Base-by-base conservation (phyloP, 2,888 invertebrate species). In the Drepana falcataria region DNA sequence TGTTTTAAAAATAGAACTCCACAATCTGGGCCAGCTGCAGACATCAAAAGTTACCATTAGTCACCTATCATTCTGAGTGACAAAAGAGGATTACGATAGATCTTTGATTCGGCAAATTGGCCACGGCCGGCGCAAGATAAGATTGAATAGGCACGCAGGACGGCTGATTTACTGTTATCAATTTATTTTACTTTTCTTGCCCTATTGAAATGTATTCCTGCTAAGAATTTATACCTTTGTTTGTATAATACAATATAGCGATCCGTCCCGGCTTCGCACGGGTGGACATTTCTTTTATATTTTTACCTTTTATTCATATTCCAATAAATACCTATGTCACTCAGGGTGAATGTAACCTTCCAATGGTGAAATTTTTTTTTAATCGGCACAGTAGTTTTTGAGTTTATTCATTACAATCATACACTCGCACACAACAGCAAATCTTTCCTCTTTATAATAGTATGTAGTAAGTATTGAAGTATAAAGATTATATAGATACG, bases 161-260 rank as follows among this genome's bases (percentile, higher is more conserved):
- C 2, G 48, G n/a, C 35, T 37, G 40, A 47, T 54, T 51, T 41
- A 21, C 47, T 48, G 5, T 60, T 55, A 56, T 60, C 56, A 51
- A 55, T 48, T 60, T 60, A 60, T 58, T 55, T 58, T 53, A 21
- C 54, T 37, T 49, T 53, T 49, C 44, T 58, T 56, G 56, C 37
- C 48, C 49, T 4, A 51, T 33, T 44, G 44, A 48, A 48, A 35
- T 9, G 33, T 41, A 35, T 51, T 7, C 21, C 3, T 6, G 51
- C 34, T 9, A 2, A 33, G 51, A 37, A 21, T 6, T 49, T 34
- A 34, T 41, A 34, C 34, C 51, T 51, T 51, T 40, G 34, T 40
- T 51, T 41, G 21, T 21, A 21, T 21, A 21, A 21, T 21, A n/a
- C n/a, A n/a, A n/a, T n/a, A n/a, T n/a, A n/a, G n/a, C n/a, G n/a